Base-by-base conservation (phyloP, 2,888 invertebrate species). In the Metacarcinus magister region DNA sequence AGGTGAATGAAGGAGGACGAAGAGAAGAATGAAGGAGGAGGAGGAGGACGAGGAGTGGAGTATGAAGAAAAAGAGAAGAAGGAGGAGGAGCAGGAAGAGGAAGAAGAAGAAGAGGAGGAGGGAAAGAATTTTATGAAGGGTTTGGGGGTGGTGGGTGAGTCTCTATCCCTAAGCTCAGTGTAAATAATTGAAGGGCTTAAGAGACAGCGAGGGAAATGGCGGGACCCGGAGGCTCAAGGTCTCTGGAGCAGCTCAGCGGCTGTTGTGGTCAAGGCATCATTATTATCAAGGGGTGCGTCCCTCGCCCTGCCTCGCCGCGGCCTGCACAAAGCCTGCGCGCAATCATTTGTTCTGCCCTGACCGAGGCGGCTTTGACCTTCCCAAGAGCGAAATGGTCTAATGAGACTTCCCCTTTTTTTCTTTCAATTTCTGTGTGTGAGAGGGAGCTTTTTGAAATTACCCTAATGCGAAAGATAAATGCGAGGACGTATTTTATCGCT, bases 231-330 rank as follows among this genome's bases (percentile, higher is more conserved):
- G 82, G 82, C 82, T 82, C 82, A 82, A 82, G 82, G 82, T 82
- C 82, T 82, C 32, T 32, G 82, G 82, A 82, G 82, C 82, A 32
- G 82, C 82, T 82, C 32, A 82, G 82, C 82, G 82, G 82, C 82
- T 16, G 82, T 82, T 28, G 82, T 82, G 82, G 82, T 32, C 82
- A 82, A 82, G 82, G 82, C 82, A 0, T 13, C 82, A 13, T 28
- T 23, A 82, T 82, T 82, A 82, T 67, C 32, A 23, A 13, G 82
- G 32, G 82, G 82, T 32, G 82, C 82, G 82, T 32, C 82, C 32
- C 28, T 82, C 82, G 16, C 82, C 82, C 82, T 28, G 32, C 82
- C 32, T 32, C 82, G 82, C 82, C 82, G 82, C 32, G 7, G 10
- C 32, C 82, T 10, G 0, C 54, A 54, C 54, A 54, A 54, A 54